Evolutionary conservation across 1,140 invertebrate genomes (phyloP).

Genomic region (Drosophila parvula): DNA sequence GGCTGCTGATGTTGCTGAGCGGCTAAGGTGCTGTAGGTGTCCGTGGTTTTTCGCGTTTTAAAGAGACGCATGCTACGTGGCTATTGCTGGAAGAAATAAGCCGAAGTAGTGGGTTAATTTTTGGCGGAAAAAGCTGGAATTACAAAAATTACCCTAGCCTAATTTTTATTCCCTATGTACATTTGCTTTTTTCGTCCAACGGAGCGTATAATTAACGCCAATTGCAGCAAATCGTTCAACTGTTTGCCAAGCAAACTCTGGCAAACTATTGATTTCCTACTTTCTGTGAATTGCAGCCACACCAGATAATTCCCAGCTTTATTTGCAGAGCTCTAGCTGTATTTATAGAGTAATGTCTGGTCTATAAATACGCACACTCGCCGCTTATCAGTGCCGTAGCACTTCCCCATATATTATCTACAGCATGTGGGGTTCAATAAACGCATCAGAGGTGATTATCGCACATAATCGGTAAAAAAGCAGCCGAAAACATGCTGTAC

Average conservation of each 20-base stretch:
- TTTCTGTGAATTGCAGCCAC: slow-evolving; percentile 23
- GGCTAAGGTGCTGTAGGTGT: slow-evolving; percentile 70
- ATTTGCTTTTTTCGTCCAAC: slow-evolving; percentile 50
- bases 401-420: slow-evolving; percentile 33
- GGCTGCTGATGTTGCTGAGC: slow-evolving; percentile 55
- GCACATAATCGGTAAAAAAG: slow-evolving; percentile 22
- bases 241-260: slow-evolving; percentile 15
- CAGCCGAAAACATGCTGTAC: slow-evolving; percentile 23
- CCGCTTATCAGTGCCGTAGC: slow-evolving; percentile 24
- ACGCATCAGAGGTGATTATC: slow-evolving; percentile 54
- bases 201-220: slow-evolving; percentile 73
- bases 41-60: slow-evolving; percentile 80
- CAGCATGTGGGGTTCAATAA: slow-evolving; percentile 56
- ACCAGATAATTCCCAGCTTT: slow-evolving; percentile 14
- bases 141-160: slow-evolving; percentile 34
- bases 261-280: slow-evolving; percentile 44
- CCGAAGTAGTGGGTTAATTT: slow-evolving; percentile 41
- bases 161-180: slow-evolving; percentile 48
- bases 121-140: slow-evolving; percentile 16
- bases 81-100: slow-evolving; percentile 46
- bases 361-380: slow-evolving; percentile 18
- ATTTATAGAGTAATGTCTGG: slow-evolving; percentile 34
- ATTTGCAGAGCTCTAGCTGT: slow-evolving; percentile 4
- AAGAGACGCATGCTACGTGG: slow-evolving; percentile 78
- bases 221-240: slow-evolving; percentile 44